Evolutionary conservation across 2,888 invertebrate genomes (phyloP).

Genomic region (Bursaphelenchus okinawaensis): DNA sequence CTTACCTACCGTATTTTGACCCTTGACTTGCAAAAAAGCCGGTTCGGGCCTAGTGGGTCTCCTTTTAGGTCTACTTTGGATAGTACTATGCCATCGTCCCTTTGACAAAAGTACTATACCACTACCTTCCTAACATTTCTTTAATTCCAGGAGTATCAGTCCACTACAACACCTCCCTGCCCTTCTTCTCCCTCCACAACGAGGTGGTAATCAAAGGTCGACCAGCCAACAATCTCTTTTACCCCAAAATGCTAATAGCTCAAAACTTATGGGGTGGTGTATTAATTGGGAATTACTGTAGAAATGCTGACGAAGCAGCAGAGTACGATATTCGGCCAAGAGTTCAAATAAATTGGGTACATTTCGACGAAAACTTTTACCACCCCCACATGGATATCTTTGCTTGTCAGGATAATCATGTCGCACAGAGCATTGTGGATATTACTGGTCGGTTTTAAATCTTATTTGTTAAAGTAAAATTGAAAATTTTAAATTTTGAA

Average conservation of each 20-base stretch:
- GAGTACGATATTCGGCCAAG: slow-evolving; percentile 25
- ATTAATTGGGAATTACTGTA: slow-evolving; percentile 84
- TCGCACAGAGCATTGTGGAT: slow-evolving; percentile 34
- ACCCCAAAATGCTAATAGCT: slow-evolving; percentile 69
- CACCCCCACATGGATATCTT: slow-evolving; percentile 56
- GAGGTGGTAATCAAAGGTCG: slow-evolving; percentile 67
- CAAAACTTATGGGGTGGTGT: slow-evolving; percentile 82
- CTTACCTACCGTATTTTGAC: too few species aligned
- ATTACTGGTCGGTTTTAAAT: slow-evolving; percentile 35
- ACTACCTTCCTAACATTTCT: background rate
- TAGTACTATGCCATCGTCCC: background rate
- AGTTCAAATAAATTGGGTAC: slow-evolving; percentile 53
- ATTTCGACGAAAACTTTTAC: slow-evolving; percentile 49
- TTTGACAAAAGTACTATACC: background rate
- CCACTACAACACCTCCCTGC: slow-evolving; percentile 82
- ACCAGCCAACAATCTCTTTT: slow-evolving; percentile 55
- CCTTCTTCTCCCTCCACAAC: slow-evolving; percentile 75
- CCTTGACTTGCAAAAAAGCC: too few species aligned
- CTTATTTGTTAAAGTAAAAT: too few species aligned
- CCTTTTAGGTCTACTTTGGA: too few species aligned
- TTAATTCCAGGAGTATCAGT: slow-evolving; percentile 69
- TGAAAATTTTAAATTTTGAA: too few species aligned
- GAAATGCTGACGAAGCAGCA: slow-evolving; percentile 23
- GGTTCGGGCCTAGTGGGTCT: too few species aligned
- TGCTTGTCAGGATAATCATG: slow-evolving; percentile 44